These are phyloP conservation scores for Muscicapa striata DNA, from an alignment of 2,797 vertebrate genomes.

Conservation along the genomic window DNA sequence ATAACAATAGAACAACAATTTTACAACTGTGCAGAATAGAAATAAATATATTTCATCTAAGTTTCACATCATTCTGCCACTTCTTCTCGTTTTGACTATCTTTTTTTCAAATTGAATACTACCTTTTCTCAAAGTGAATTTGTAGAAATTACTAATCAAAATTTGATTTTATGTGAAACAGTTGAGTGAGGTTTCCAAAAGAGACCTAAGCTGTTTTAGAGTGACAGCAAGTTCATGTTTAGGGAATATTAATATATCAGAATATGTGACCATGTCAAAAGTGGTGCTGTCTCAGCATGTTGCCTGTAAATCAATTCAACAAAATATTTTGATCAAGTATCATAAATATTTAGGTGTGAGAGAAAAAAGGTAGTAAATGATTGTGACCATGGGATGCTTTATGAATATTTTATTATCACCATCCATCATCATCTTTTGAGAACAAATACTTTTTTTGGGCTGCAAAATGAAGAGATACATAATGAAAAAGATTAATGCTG, in stretches of 20 bases:
- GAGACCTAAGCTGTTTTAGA: not conserved
- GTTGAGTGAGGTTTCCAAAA: not conserved
- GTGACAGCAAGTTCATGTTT: not conserved
- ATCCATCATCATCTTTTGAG: not conserved
- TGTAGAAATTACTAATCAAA: not conserved
- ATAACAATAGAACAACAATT: not conserved
- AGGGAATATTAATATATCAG: not conserved
- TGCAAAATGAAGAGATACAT: not conserved
- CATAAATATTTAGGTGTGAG: conserved; percentile 23
- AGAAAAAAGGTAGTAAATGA: not conserved
- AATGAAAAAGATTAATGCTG: not conserved
- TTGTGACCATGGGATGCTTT: not conserved
- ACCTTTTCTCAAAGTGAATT: not conserved
- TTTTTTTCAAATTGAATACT: not conserved
- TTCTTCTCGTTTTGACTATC: not conserved
- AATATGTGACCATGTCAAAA: conserved; percentile 14
- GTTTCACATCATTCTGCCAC: not conserved
- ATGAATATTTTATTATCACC: conserved; percentile 7
- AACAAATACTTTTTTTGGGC: not conserved
- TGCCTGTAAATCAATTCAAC: not conserved
- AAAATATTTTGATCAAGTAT: conserved; percentile 26
- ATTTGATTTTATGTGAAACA: not conserved
- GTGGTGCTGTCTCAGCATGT: not conserved
- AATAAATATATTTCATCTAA: not conserved
- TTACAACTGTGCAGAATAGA: not conserved